A percentile compares a stretch with the other conserved stretches of the same genome.
phyloP scores from a whole-genome alignment of 53 echinoderm and acorn worm genomes.

The Mesocentrotus franciscanus region DNA sequence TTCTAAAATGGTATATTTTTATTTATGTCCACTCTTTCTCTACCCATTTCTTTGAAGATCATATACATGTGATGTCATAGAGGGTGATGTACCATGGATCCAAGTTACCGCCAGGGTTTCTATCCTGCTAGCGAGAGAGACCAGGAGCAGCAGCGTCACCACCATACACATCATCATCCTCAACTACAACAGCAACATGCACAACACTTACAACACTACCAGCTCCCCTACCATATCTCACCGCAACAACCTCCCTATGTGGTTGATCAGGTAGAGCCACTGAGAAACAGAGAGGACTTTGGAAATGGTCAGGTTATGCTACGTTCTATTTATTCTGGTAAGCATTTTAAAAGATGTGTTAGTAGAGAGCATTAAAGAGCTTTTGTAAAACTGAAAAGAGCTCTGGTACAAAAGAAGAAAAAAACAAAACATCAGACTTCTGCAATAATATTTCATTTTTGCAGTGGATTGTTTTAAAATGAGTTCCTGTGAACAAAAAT shows the following conservation, averaged over 20 bases:
- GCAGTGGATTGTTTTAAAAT: too few species aligned
- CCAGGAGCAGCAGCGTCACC: neutral
- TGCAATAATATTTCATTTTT: too few species aligned
- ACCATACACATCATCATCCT: constrained; percentile 1
- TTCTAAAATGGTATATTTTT: neutral
- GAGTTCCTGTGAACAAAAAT: too few species aligned
- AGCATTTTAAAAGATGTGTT: neutral
- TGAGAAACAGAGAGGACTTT: constrained; percentile 33
- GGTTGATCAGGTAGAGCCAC: neutral
- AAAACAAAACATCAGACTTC: too few species aligned
- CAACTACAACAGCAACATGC: constrained; percentile 35
- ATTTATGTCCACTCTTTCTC: neutral
- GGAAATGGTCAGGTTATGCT: constrained; percentile 19
- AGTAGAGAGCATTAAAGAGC: too few species aligned
- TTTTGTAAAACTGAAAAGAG: too few species aligned
- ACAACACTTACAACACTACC: constrained; percentile 48
- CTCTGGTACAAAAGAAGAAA: too few species aligned
- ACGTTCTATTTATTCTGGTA: neutral
- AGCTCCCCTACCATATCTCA: constrained; percentile 27
- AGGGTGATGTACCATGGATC: neutral
- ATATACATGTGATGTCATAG: neutral
- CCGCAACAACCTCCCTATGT: constrained; percentile 20
- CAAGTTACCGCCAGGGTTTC: constrained; percentile 5
- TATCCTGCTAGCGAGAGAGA: neutral
- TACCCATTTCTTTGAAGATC: neutral